Conservation (phyloP, 2,113 vertebrate species). For the Grammomys surdaster region DNA sequence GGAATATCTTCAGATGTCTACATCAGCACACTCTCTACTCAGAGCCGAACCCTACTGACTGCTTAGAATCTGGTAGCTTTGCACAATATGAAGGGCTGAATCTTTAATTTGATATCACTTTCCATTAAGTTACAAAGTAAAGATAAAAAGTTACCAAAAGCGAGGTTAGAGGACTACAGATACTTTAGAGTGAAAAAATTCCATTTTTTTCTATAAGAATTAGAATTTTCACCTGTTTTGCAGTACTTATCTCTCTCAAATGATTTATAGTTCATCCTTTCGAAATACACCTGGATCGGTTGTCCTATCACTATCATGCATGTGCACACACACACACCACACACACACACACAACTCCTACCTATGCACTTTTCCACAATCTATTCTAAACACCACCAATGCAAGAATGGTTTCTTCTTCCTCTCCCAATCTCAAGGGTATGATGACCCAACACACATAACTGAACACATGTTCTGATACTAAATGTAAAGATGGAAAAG, state of each 20-base stretch:
- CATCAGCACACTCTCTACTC: not conserved
- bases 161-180: not conserved
- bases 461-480: not conserved
- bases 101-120: not conserved
- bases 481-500: not conserved
- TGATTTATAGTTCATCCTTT: too few relatives aligned
- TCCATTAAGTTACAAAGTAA: not conserved
- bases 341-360: too few relatives aligned
- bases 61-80: not conserved
- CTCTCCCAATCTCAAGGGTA: not conserved
- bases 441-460: not conserved
- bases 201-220: not conserved
- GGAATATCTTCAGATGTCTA: not conserved
- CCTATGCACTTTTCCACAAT: not conserved
- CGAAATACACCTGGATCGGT: not conserved
- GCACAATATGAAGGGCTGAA: not conserved
- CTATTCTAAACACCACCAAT: not conserved
- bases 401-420: not conserved
- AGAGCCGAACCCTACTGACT: not conserved
- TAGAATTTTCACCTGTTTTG: not conserved
- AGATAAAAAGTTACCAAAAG: not conserved
- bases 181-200: not conserved
- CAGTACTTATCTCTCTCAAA: not conserved
- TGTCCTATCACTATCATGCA: too few relatives aligned
- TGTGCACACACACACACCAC: not conserved